These are phyloP conservation scores for Phataginus tricuspis DNA, from an alignment of 2,797 vertebrate genomes.

Conservation along the genomic window DNA sequence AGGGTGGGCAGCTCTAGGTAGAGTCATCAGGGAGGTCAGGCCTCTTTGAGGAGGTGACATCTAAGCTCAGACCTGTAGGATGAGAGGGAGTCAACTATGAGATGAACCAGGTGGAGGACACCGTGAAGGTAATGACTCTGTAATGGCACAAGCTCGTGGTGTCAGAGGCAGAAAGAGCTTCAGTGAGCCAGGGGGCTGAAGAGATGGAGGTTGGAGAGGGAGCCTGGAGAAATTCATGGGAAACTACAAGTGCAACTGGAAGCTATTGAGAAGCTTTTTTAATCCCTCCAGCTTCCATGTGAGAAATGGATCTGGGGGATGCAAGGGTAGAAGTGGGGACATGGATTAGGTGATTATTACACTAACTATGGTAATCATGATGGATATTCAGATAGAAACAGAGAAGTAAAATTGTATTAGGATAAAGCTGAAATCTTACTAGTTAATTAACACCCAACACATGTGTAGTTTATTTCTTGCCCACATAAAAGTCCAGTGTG, in stretches of 20 bases:
- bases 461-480: not conserved
- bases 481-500: not conserved
- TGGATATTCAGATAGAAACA: not conserved
- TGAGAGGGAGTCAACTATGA: not conserved
- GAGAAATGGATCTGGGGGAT: not conserved
- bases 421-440: not conserved
- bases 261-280: not conserved
- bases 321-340: not conserved
- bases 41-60: not conserved
- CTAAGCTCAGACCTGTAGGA: not conserved
- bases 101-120: not conserved
- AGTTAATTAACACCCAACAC: not conserved
- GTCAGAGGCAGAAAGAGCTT: not conserved
- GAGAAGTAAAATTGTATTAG: not conserved
- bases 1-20: not conserved
- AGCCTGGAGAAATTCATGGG: not conserved
- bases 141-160: accelerated
- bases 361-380: not conserved
- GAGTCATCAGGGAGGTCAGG: not conserved
- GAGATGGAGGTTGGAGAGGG: not conserved
- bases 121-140: not conserved
- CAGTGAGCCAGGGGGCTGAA: not conserved
- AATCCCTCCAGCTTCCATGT: not conserved
- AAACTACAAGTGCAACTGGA: too few species aligned
- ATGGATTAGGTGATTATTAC: not conserved